Evolutionary conservation across 2,797 vertebrate species (phyloP).

Genomic region (Mionectes olivaceus): DNA sequence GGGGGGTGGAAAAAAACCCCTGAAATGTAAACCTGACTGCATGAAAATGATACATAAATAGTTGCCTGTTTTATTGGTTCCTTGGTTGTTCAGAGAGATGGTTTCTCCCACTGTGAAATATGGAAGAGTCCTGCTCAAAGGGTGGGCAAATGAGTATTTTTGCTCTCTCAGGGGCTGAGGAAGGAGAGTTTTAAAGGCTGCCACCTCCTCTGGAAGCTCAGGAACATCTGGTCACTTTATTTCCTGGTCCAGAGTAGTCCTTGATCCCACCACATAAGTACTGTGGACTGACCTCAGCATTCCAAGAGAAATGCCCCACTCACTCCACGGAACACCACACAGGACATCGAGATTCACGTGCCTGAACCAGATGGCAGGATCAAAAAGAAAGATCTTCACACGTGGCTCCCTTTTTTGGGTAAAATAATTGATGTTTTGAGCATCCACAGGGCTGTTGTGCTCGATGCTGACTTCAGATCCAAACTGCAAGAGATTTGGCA

Average conservation of each 20-base stretch:
- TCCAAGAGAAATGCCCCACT: not conserved
- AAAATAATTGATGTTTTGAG: not conserved
- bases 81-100: not conserved
- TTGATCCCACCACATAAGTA: not conserved
- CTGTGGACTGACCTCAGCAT: not conserved
- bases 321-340: not conserved
- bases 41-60: not conserved
- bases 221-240: not conserved
- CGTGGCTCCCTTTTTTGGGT: not conserved
- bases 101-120: not conserved
- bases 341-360: rapidly evolving
- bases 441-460: not conserved
- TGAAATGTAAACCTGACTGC: not conserved
- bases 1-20: not conserved
- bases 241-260: not conserved
- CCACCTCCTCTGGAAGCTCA: not conserved
- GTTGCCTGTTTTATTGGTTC: not conserved
- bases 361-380: not conserved
- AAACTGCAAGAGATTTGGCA: not conserved
- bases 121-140: not conserved
- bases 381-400: not conserved
- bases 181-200: not conserved
- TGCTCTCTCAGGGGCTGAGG: not conserved
- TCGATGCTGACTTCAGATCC: not conserved
- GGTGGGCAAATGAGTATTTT: not conserved